Evolutionary conservation across 1,140 invertebrate genomes (phyloP).

Genomic region (Drosophila aff.): DNA sequence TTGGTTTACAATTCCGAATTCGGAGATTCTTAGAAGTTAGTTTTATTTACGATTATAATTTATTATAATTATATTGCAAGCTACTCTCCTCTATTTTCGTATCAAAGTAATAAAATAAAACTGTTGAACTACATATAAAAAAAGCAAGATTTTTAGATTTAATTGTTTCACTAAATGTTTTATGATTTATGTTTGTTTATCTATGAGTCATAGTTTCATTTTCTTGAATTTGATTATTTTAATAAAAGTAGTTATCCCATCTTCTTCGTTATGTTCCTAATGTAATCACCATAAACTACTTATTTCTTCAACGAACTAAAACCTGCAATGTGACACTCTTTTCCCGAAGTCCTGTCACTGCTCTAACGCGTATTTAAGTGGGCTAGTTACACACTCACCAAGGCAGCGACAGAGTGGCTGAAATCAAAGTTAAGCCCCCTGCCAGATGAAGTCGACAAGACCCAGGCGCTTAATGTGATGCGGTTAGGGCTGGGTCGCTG

Average conservation of each 20-base stretch:
- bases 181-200: accelerated
- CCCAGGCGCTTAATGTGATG: constrained; percentile 55
- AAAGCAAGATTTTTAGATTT: not conserved
- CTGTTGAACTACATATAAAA: not conserved
- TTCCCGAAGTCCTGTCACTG: constrained; percentile 46
- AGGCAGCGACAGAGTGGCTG: constrained; percentile 9
- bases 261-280: too few relatives aligned
- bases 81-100: too few relatives aligned
- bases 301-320: constrained; percentile 1
- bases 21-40: not conserved
- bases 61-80: too few relatives aligned
- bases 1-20: not conserved
- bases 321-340: constrained; percentile 33
- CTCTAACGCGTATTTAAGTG: constrained; percentile 76
- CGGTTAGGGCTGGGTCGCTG: constrained; percentile 54
- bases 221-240: not conserved
- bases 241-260: not conserved
- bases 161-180: too few relatives aligned
- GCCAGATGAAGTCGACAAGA: constrained; percentile 55
- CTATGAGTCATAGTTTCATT: not conserved
- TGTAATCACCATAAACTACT: not conserved
- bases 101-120: not conserved
- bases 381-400: constrained; percentile 60
- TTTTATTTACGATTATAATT: not conserved
- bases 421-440: constrained; percentile 52